Conservation (phyloP, 2,888 invertebrate species). For the Pachymerium ferrugineum region DNA sequence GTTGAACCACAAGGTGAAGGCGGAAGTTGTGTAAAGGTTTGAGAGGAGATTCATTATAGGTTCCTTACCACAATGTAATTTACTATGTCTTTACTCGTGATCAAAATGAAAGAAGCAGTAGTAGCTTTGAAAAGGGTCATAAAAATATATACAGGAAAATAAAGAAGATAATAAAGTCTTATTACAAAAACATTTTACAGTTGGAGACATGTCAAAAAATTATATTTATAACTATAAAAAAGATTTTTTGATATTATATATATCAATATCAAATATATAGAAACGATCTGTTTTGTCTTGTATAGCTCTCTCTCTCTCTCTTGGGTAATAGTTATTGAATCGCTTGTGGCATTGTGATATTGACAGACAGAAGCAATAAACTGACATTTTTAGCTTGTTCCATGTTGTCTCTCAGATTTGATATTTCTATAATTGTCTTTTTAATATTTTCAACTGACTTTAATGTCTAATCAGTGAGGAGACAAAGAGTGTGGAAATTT, state of each 20-base stretch:
- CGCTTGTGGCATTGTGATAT: background rate
- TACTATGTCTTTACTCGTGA: background rate
- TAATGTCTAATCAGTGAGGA: too few relatives aligned
- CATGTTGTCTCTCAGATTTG: too few relatives aligned
- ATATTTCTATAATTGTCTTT: background rate
- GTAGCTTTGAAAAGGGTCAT: background rate
- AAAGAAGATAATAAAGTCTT: background rate
- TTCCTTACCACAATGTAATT: conserved; percentile 7
- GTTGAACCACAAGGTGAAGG: background rate
- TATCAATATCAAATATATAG: too few relatives aligned
- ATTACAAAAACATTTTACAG: too few relatives aligned
- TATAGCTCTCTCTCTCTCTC: too few relatives aligned
- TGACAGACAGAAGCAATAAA: background rate
- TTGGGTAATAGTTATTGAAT: background rate
- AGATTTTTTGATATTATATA: too few relatives aligned
- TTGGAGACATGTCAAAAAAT: too few relatives aligned
- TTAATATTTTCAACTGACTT: too few relatives aligned
- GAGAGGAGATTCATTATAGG: background rate
- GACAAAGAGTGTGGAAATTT: too few relatives aligned
- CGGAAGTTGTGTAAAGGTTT: background rate
- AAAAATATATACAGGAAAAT: background rate
- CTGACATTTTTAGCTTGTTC: background rate
- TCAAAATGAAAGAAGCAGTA: background rate
- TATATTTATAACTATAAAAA: too few relatives aligned
- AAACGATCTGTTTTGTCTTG: too few relatives aligned